Percentiles rank a stretch among this genome's conserved stretches.
Conservation (phyloP, 2,888 invertebrate species). For the Drosophila paranaensis region DNA sequence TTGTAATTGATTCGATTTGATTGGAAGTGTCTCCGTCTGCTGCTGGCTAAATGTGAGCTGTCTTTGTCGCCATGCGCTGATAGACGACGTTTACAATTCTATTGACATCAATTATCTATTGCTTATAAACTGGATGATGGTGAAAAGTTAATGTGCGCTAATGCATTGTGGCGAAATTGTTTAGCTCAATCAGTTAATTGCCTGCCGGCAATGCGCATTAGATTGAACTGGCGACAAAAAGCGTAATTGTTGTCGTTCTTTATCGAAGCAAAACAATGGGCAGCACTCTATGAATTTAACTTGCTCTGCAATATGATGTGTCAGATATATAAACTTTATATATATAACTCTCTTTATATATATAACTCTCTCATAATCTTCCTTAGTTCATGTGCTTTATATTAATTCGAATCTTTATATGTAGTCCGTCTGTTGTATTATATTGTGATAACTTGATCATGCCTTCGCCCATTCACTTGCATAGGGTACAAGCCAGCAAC, state of each 20-base stretch:
- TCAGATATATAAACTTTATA: neutral
- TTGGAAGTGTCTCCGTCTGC: conserved; percentile 49
- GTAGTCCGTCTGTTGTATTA: neutral
- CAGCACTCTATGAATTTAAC: neutral
- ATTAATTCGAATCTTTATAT: neutral
- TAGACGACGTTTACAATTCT: conserved; percentile 59
- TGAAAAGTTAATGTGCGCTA: conserved; percentile 53
- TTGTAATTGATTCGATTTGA: conserved; percentile 59
- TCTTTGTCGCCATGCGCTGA: conserved; percentile 66
- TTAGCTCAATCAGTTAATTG: conserved; percentile 45
- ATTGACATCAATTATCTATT: conserved; percentile 70
- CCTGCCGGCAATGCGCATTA: conserved; percentile 46
- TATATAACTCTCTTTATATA: neutral
- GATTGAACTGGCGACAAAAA: conserved; percentile 38
- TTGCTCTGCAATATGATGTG: conserved; percentile 5
- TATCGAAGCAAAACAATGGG: conserved; percentile 7
- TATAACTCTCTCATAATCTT: neutral
- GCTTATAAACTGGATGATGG: conserved; percentile 17
- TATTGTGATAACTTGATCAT: neutral
- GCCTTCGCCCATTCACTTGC: neutral
- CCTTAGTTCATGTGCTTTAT: neutral
- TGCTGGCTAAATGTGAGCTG: conserved; percentile 44
- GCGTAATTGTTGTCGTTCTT: conserved; percentile 33
- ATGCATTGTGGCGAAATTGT: conserved; percentile 46
- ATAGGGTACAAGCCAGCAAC: neutral